Percentiles rank a stretch among this genome's conserved stretches.
phyloP scores from a whole-genome alignment of 2,113 vertebrate genomes.

The Embiotoca jacksoni region DNA sequence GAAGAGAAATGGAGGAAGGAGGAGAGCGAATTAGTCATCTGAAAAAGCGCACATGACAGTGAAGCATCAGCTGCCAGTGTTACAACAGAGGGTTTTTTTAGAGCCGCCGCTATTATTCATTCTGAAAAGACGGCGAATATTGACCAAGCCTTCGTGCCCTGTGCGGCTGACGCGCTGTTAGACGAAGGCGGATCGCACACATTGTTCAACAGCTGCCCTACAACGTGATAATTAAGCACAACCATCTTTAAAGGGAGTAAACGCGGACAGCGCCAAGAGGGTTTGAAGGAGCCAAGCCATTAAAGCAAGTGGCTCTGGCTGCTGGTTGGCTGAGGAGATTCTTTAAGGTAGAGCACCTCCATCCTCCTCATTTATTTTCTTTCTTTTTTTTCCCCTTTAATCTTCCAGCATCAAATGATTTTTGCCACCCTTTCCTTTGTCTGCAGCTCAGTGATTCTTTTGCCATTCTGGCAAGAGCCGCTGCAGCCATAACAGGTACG shows the following conservation, averaged over 20 bases:
- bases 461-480: constrained; percentile 30
- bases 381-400: constrained; percentile 67
- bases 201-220: constrained; percentile 52
- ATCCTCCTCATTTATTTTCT: constrained; percentile 4
- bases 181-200: constrained; percentile 47
- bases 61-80: constrained; percentile 26
- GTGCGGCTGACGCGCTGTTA: constrained; percentile 37
- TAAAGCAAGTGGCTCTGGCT: constrained; percentile 46
- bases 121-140: constrained; percentile 51
- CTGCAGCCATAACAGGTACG: constrained; percentile 59
- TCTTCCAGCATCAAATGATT: constrained; percentile 74
- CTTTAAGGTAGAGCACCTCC: constrained; percentile 41
- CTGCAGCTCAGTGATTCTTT: constrained; percentile 43
- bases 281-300: constrained; percentile 59
- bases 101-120: constrained; percentile 52
- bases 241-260: constrained; percentile 47
- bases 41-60: constrained; percentile 49
- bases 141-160: constrained; percentile 36
- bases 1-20: constrained; percentile 25
- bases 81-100: constrained; percentile 39
- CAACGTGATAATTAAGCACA: constrained; percentile 63
- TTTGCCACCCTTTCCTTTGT: constrained; percentile 46
- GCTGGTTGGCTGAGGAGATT: constrained; percentile 45
- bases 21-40: constrained; percentile 52
- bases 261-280: constrained; percentile 32